Evolutionary conservation across 2,888 invertebrate species (phyloP), one percentile per base, ranked within the genome.

Genomic region (Phanerotoma sp.): DNA sequence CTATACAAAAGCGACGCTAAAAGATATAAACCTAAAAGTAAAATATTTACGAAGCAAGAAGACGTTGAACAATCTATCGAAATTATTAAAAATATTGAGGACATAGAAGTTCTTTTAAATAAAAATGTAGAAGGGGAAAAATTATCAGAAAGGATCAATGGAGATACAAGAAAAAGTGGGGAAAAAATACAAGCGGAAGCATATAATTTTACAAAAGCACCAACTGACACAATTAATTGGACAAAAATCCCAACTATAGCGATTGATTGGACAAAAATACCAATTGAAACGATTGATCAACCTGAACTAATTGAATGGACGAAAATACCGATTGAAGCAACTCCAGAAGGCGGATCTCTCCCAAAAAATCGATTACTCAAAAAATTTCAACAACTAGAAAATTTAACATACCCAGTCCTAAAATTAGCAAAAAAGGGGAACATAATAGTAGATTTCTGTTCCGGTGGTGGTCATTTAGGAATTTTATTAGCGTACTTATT

Each of bases 381-480:
- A 47, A 96, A 96, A 79, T 86, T 88, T 30, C 86, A 93, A 63
- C 96, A 96, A 72, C 74, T 96, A 33, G 89, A 93, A 76, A 95
- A 91, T 74, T 79, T 96, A 64, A 86, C 86, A 15, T 84, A 86
- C 67, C 88, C 92, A 25, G 88, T 90, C 0, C 73, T 88, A n/a
- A 82, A 83, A 51, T 77, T 94, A 53, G 88, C 89, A 0, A 81
- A 81, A 65, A 74, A 81, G 1, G 84, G 85, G 0, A 84, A 91
- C 66, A 78, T 82, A 13, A 90, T 96, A 64, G 91, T 96, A 0
- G 96, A 97, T 75, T 96, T 96, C 77, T 96, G 96, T 74, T 90
- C 93, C 68, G 96, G 96, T 2, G 90, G 93, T 66, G 96, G 96
- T 0, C 96, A 96, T 78, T 80, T 96, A 55, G 96, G 96, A 0